These are phyloP conservation scores for Caenorhabditis japonica DNA, from an alignment of 2,888 invertebrate species.

Conservation along the genomic window DNA sequence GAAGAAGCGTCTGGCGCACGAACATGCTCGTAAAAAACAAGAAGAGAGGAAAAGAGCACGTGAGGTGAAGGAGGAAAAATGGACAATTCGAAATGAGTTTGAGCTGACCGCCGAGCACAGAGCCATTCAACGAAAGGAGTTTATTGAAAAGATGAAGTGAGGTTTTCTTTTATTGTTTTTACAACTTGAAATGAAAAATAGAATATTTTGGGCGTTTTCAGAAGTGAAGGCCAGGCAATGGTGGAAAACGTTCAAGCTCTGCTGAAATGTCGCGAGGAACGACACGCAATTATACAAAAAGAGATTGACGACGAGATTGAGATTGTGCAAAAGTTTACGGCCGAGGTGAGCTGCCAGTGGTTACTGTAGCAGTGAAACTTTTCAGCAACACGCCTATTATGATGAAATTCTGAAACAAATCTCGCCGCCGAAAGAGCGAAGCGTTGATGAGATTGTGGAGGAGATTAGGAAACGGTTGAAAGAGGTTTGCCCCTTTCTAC, in stretches of 20 bases:
- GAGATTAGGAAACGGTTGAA: slow-evolving; percentile 28
- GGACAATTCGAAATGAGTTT: slow-evolving; percentile 43
- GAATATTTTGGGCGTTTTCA: slow-evolving; percentile 10
- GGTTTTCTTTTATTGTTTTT: not conserved
- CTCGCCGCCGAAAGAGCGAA: slow-evolving; percentile 43
- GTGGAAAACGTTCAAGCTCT: slow-evolving; percentile 8
- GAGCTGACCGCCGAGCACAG: slow-evolving; percentile 40
- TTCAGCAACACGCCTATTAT: slow-evolving; percentile 39
- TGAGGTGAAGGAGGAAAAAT: slow-evolving; percentile 45
- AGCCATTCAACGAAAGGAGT: slow-evolving; percentile 23
- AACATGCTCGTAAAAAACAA: slow-evolving; percentile 31
- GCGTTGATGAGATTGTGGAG: slow-evolving; percentile 34
- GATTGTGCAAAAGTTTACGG: slow-evolving; percentile 18
- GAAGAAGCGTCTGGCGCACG: slow-evolving; percentile 32
- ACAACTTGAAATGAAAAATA: not conserved
- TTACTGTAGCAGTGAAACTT: not conserved
- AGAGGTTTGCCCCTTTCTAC: slow-evolving; percentile 2
- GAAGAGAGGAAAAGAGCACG: slow-evolving; percentile 36
- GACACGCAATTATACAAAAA: slow-evolving; percentile 11
- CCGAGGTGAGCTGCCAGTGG: not conserved
- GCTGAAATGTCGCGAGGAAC: slow-evolving; percentile 20
- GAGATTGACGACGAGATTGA: slow-evolving; percentile 31
- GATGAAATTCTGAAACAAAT: slow-evolving; percentile 45
- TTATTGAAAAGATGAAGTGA: slow-evolving; percentile 36
- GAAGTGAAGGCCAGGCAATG: slow-evolving; percentile 33